phyloP scores from a whole-genome alignment of 1,140 invertebrate species.

The Luehdorfia chinensis region DNA sequence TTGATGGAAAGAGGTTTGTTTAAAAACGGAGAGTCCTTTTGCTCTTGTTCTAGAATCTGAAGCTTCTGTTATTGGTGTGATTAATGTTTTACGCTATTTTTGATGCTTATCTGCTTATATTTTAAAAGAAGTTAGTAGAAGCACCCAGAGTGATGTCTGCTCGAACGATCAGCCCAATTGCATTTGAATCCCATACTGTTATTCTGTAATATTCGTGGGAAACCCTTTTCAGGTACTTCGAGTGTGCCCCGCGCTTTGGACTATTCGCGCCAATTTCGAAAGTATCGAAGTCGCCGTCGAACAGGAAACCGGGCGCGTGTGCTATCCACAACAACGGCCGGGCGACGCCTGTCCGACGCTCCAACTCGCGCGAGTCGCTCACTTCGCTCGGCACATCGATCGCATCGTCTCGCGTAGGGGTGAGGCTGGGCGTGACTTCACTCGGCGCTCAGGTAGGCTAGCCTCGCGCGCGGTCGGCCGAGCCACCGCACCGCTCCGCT shows the following conservation, averaged over 20 bases:
- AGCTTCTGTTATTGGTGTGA: no score
- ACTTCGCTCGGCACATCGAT: slow-evolving; percentile 87
- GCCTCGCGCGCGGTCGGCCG: slow-evolving; percentile 71
- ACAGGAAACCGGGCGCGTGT: slow-evolving; percentile 81
- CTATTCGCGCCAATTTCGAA: slow-evolving; percentile 95
- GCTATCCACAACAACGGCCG: slow-evolving; percentile 80
- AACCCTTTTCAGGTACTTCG: slow-evolving; percentile 90
- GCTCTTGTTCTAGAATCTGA: no score
- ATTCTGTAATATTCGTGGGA: no score
- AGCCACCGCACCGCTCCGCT: slow-evolving; percentile 56
- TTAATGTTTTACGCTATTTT: no score
- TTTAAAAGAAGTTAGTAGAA: no score
- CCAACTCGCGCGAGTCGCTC: slow-evolving; percentile 91
- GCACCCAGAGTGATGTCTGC: no score
- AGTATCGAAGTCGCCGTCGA: slow-evolving; percentile 89
- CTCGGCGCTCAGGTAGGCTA: slow-evolving; percentile 85
- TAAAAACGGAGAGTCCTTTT: not conserved
- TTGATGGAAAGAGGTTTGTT: slow-evolving; percentile 87
- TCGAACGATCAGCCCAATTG: no score
- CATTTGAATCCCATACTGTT: no score
- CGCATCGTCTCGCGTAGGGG: slow-evolving; percentile 73
- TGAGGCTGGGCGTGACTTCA: slow-evolving; percentile 84
- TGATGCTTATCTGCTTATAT: no score
- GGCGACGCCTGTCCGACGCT: slow-evolving; percentile 81
- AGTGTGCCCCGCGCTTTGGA: slow-evolving; percentile 92